Evolutionary conservation across 92 coral and sea anemone species (phyloP).

Genomic region (Parazoanthus swiftii): DNA sequence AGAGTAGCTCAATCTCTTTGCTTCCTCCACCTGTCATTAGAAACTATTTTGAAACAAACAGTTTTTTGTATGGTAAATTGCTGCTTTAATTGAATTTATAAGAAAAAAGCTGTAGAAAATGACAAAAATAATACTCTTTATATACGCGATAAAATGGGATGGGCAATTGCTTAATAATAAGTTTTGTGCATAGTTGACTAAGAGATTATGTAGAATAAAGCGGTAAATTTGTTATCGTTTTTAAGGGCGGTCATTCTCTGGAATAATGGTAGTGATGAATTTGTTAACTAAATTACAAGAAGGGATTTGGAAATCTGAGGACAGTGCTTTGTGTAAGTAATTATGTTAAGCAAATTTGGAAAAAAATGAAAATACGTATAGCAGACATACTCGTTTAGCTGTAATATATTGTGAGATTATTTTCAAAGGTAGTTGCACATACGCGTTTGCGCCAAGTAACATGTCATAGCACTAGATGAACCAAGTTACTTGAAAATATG

Average conservation of each 20-base stretch:
- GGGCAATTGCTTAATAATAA: constrained; percentile 1
- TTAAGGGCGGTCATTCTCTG: neutral
- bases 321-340: neutral
- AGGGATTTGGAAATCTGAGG: constrained; percentile 28
- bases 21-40: neutral
- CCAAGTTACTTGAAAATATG: too few species aligned
- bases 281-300: neutral
- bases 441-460: neutral
- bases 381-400: neutral
- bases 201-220: neutral
- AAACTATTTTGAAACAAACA: constrained; percentile 34
- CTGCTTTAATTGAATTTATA: constrained; percentile 8
- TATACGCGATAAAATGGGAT: constrained; percentile 13
- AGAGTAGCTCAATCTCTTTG: neutral
- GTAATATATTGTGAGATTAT: neutral
- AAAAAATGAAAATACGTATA: neutral
- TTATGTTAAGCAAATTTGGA: neutral
- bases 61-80: constrained; percentile 30
- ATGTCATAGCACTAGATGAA: neutral
- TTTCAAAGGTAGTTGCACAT: neutral
- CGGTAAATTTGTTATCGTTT: neutral
- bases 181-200: constrained; percentile 8
- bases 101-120: constrained; percentile 28
- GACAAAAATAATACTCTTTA: constrained; percentile 4
- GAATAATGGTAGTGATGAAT: neutral